Percentiles rank a stretch among this genome's conserved stretches.
Conservation (phyloP, 2,888 invertebrate species). For the Autographa gamma region DNA sequence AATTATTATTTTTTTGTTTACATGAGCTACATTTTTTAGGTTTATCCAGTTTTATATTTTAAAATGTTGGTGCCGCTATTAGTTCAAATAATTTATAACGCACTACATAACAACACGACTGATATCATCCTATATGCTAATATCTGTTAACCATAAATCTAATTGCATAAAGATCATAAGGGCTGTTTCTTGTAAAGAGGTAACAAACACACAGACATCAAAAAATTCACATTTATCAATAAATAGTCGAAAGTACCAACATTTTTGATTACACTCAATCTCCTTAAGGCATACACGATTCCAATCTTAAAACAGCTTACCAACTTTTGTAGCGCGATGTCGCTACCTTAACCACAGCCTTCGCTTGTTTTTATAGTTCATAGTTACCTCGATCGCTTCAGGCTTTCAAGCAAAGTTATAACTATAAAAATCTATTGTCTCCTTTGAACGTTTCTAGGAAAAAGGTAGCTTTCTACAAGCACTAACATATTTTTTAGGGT, state of each 20-base stretch:
- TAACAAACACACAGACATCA: too few species aligned
- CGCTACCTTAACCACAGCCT: neutral
- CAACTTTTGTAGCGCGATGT: neutral
- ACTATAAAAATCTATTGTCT: constrained; percentile 48
- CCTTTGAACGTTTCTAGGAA: constrained; percentile 7
- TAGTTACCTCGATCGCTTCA: constrained; percentile 13
- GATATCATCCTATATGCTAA: too few species aligned
- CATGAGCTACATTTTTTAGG: neutral
- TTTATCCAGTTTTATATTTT: neutral
- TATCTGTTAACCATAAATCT: too few species aligned
- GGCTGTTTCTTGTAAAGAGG: too few species aligned
- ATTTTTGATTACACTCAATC: neutral
- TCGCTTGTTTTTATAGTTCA: constrained; percentile 5
- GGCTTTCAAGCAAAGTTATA: constrained; percentile 26
- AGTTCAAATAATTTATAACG: neutral
- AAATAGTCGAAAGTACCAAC: neutral
- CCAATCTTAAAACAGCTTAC: neutral
- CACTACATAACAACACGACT: too few species aligned
- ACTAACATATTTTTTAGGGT: constrained; percentile 10
- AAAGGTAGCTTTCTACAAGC: constrained; percentile 11
- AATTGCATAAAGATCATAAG: too few species aligned
- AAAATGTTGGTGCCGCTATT: neutral
- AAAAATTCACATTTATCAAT: too few species aligned
- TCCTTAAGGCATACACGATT: neutral
- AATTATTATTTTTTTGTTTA: neutral